phyloP scores from a whole-genome alignment of 2,888 invertebrate genomes.

The Drosophila greeni region DNA sequence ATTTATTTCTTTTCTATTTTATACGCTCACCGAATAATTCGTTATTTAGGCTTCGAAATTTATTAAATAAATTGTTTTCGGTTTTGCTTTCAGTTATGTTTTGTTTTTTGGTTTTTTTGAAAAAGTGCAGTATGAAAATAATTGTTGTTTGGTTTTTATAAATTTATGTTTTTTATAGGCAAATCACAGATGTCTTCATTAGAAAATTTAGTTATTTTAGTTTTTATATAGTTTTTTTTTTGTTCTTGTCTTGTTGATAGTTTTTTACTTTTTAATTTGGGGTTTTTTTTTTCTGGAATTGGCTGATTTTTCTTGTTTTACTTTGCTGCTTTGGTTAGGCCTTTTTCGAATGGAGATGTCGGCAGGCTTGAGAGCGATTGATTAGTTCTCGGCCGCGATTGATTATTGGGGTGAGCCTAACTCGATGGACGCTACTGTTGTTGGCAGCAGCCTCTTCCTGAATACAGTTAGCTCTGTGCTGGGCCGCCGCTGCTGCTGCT shows the following conservation, averaged over 20 bases:
- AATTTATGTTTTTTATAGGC: slow-evolving; percentile 49
- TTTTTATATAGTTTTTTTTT: slow-evolving; percentile 16
- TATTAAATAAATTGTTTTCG: slow-evolving; percentile 45
- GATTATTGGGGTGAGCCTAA: slow-evolving; percentile 11
- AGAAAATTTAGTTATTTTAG: slow-evolving; percentile 33
- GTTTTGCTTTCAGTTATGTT: slow-evolving; percentile 31
- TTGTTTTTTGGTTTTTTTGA: slow-evolving; percentile 39
- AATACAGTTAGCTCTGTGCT: slow-evolving; percentile 22
- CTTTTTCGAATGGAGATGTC: slow-evolving; percentile 78
- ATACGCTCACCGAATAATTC: slow-evolving; percentile 34
- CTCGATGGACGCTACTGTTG: slow-evolving; percentile 35
- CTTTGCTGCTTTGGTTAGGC: slow-evolving; percentile 74
- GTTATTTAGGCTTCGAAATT: slow-evolving; percentile 40
- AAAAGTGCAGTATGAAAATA: slow-evolving; percentile 76
- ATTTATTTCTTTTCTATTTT: slow-evolving; percentile 5
- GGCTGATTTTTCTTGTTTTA: slow-evolving; percentile 29
- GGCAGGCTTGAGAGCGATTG: slow-evolving; percentile 71
- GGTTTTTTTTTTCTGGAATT: slow-evolving; percentile 38
- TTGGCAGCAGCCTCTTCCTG: slow-evolving; percentile 18
- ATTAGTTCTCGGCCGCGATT: slow-evolving; percentile 21
- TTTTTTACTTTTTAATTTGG: slow-evolving; percentile 10
- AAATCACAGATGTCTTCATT: slow-evolving; percentile 73
- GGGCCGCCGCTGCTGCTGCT: slow-evolving; percentile 34
- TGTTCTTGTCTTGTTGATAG: slow-evolving; percentile 20
- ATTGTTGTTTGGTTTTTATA: slow-evolving; percentile 50